Evolutionary conservation across 2,888 invertebrate genomes (phyloP), one percentile per base, ranked within the genome.

Genomic region (Tanypteryx hageni): DNA sequence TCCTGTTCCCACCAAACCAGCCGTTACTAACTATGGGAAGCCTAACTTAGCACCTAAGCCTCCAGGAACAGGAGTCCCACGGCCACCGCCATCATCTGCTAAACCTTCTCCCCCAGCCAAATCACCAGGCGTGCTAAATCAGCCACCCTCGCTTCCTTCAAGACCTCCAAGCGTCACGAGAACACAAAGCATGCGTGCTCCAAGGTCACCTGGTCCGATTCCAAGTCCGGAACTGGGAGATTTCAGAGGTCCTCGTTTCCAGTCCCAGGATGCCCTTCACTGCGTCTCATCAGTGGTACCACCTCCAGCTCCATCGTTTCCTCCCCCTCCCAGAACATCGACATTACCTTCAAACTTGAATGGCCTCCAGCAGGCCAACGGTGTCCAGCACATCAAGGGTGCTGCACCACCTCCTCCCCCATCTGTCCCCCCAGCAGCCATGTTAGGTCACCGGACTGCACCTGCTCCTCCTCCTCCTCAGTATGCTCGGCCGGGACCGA

Each of bases 1-100:
- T n/a, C 86, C 92, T 7, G 61, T 92, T 22, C 92, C 92, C 56
- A 61, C 58, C 57, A 92, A 92, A 56, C 92, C 92, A 5, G 85
- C 96, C 82, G 95, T 96, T 95, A 94, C 95, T 59, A 96, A 96
- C 94, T 96, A 97, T 95, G 98, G 98, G 92, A 98, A 98, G 95
- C 98, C 98, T 44, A 96, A 97, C 95, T 95, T 98, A 93, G 98
- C 98, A 57, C 98, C 98, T 1, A 98, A 98, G 95, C 98, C 98
- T 44, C 98, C 98, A 13, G 95, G 96, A 93, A 94, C 96, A 86
- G 95, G 95, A 92, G 94, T 95, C 94, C 94, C 94, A 93, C 93
- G 93, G 81, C 93, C 93, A 81, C 93, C 94, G 0, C 93, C 93
- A 84, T 94, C 94, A 13, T 93, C 94, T 5, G 94, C 94, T 16